These are phyloP conservation scores for Melitaea athalia DNA, from an alignment of 2,888 invertebrate genomes.

Conservation along the genomic window DNA sequence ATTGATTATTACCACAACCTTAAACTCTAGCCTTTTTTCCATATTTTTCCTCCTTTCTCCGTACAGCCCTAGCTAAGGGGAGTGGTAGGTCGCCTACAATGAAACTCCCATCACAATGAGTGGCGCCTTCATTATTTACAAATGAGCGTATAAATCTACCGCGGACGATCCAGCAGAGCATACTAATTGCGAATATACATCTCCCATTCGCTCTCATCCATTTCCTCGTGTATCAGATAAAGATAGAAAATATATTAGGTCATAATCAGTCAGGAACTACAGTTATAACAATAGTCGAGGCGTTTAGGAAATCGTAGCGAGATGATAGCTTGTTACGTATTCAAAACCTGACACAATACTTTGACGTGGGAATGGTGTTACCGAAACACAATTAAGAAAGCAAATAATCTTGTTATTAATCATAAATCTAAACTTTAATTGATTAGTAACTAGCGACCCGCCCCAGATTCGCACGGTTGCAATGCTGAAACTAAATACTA, in stretches of 20 bases:
- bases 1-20: background rate
- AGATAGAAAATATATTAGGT: conserved; percentile 31
- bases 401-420: no score
- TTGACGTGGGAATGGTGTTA: conserved; percentile 22
- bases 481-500: no score
- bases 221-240: conserved; percentile 12
- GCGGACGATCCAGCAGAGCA: conserved; percentile 61
- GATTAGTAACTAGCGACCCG: no score
- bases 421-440: no score
- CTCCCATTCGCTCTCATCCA: conserved; percentile 30
- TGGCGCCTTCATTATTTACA: conserved; percentile 80
- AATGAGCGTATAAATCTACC: conserved; percentile 76
- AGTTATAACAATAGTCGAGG: conserved; percentile 34
- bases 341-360: conserved; percentile 15
- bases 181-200: conserved; percentile 52
- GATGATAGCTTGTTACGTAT: conserved; percentile 31
- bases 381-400: background rate
- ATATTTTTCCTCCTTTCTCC: background rate
- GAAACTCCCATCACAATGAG: conserved; percentile 74
- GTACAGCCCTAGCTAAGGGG: conserved; percentile 63
- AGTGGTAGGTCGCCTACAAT: conserved; percentile 71
- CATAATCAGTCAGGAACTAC: conserved; percentile 32
- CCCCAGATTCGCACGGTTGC: no score
- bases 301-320: conserved; percentile 26
- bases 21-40: background rate